Base-by-base conservation (phyloP, 2,888 invertebrate species). In the Agrochola lota region DNA sequence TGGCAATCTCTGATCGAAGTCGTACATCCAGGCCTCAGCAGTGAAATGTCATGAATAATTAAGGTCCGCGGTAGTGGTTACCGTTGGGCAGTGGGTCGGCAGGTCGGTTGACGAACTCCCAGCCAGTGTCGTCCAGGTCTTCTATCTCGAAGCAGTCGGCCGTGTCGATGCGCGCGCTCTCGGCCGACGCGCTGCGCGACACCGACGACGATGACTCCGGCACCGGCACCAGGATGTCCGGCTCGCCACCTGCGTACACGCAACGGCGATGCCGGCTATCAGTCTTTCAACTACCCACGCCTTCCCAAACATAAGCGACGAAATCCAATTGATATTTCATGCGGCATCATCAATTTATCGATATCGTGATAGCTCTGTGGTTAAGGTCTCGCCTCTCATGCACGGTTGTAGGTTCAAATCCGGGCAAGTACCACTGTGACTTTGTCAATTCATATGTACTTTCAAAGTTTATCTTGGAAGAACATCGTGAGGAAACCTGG, bases 121-220 rank as follows among this genome's bases (percentile, higher is more conserved):
- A 97, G 89, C 95, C 96, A 59, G 94, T 90, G 90, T 97, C 97
- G 90, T 95, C 96, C 59, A 96, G 90, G 92, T 97, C 97, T 91
- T 97, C 97, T 49, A 97, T 94, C 94, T 97, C 97, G 91, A 94
- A 95, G 93, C 97, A 97, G 94, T 97, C 97, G 74, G 95, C 95
- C n/a, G 95, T 95, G 89, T 96, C 96, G n/a, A 94, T 89, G 85
- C 87, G 94, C 79, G 88, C 85, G 86, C 85, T 88, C 30, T 87
- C 90, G 15, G 8, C 81, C 46, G 87, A 87, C 83, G 85, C 78
- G 78, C 90, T 81, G 88, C 87, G 88, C 72, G 88, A 81, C 84
- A 80, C 83, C 62, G 78, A 80, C 43, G 76, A 35, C 71, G 86
- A 74, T 43, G 91, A 87, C 87, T 88, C 88, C 71, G 92, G 90